Percentiles rank a stretch among this genome's conserved stretches.
These are phyloP conservation scores for Nyctalus aviator DNA, from an alignment of 2,797 vertebrate genomes.

Conservation along the genomic window DNA sequence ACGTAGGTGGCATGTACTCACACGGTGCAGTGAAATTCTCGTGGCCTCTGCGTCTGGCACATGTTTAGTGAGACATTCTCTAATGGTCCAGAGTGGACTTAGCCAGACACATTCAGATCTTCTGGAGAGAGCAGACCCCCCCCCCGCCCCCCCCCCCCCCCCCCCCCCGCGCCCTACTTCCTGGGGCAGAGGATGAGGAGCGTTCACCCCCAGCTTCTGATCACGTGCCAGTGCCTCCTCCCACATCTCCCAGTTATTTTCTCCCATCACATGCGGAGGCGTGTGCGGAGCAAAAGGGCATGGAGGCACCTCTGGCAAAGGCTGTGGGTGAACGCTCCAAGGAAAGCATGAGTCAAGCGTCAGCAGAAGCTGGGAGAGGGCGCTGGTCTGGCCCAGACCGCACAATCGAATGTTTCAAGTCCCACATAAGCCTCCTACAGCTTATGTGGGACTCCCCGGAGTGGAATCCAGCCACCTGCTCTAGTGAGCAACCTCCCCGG, in stretches of 20 bases:
- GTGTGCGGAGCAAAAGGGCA: not conserved
- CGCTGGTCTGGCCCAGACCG: not conserved
- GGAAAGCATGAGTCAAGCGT: not conserved
- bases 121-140: not conserved
- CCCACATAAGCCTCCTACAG: too few species aligned
- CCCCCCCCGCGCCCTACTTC: not conserved
- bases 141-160: not conserved
- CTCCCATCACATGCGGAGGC: not conserved
- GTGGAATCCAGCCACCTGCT: not conserved
- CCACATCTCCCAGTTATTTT: not conserved
- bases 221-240: not conserved
- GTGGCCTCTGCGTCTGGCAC: not conserved
- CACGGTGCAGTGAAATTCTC: not conserved
- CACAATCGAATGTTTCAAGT: not conserved
- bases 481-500: not conserved
- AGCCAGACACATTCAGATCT: slow-evolving; percentile 6
- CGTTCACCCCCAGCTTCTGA: not conserved
- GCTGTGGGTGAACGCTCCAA: not conserved
- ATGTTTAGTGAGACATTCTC: not conserved
- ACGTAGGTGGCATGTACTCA: not conserved
- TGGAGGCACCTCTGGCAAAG: not conserved
- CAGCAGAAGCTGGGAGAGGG: not conserved
- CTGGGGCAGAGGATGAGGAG: slow-evolving; percentile 32
- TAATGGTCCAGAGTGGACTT: slow-evolving; percentile 4
- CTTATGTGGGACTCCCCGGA: not conserved